A percentile compares a stretch with the other conserved stretches of the same genome.
These are phyloP conservation scores for Tetheella fluctuosa DNA, from an alignment of 2,888 invertebrate species.

Conservation along the genomic window DNA sequence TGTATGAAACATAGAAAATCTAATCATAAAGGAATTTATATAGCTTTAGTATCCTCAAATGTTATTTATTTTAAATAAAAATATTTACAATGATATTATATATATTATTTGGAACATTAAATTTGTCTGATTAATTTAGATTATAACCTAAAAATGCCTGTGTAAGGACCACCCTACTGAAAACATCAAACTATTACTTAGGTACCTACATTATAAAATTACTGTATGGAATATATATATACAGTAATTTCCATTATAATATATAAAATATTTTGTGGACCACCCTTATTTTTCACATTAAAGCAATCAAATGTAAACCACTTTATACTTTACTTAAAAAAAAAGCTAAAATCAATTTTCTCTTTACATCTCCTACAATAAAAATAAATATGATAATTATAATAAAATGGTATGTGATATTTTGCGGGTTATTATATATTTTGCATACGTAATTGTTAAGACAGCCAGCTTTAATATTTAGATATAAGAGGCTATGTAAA, in stretches of 20 bases:
- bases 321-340: background rate
- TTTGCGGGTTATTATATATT: constrained; percentile 71
- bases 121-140: too few relatives aligned
- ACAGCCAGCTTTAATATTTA: constrained; percentile 67
- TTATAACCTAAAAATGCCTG: too few relatives aligned
- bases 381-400: constrained; percentile 16
- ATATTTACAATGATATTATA: background rate
- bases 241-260: background rate
- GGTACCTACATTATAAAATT: too few relatives aligned
- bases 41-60: background rate
- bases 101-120: too few relatives aligned
- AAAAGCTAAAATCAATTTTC: background rate
- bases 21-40: background rate
- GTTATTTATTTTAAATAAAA: background rate
- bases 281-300: background rate
- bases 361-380: constrained; percentile 12
- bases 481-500: constrained; percentile 48
- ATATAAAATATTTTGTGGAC: background rate
- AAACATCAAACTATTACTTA: too few relatives aligned
- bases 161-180: too few relatives aligned
- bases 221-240: too few relatives aligned
- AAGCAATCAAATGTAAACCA: background rate
- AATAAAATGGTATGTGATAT: constrained; percentile 65
- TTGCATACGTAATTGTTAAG: constrained; percentile 61
- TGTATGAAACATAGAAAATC: too few relatives aligned